Conservation (phyloP, 2,797 vertebrate genomes). For the Ispidina lecontei region DNA sequence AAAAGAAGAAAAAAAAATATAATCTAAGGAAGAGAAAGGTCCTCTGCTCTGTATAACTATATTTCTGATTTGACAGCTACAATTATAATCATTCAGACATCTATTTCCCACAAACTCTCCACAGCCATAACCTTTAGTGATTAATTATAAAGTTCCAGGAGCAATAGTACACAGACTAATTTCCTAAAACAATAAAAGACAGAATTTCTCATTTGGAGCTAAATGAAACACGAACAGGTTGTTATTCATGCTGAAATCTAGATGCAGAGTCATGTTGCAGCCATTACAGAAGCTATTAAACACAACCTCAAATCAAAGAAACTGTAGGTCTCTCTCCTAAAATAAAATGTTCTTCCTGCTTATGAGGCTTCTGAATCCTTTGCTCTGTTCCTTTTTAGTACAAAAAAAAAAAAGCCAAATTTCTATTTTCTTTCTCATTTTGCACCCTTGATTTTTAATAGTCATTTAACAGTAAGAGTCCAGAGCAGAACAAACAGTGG, state of each 20-base stretch:
- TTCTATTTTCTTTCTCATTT: slow-evolving; percentile 63
- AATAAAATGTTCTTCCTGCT: slow-evolving; percentile 65
- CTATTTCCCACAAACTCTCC: slow-evolving; percentile 78
- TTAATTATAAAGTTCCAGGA: slow-evolving; percentile 81
- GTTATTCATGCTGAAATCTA: slow-evolving; percentile 83
- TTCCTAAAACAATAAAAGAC: slow-evolving; percentile 86
- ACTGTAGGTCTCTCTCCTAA: slow-evolving; percentile 67
- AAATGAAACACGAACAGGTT: slow-evolving; percentile 79
- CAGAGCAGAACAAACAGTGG: slow-evolving; percentile 47
- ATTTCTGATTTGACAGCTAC: slow-evolving; percentile 78
- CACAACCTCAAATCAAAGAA: slow-evolving; percentile 77
- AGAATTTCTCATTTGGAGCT: slow-evolving; percentile 82
- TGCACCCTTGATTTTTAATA: slow-evolving; percentile 16
- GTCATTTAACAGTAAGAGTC: slow-evolving; percentile 29
- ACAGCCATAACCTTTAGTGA: slow-evolving; percentile 78
- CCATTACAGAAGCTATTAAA: slow-evolving; percentile 85
- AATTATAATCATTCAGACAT: slow-evolving; percentile 78
- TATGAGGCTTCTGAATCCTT: slow-evolving; percentile 37
- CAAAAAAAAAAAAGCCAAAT: slow-evolving; percentile 26
- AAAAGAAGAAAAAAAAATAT: background rate
- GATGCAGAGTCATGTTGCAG: slow-evolving; percentile 84
- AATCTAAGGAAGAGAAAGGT: slow-evolving; percentile 55
- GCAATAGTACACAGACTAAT: slow-evolving; percentile 80
- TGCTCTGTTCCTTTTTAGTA: background rate
- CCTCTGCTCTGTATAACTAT: slow-evolving; percentile 32